Conservation (phyloP, 1,140 invertebrate species). For the Ladona fulva region DNA sequence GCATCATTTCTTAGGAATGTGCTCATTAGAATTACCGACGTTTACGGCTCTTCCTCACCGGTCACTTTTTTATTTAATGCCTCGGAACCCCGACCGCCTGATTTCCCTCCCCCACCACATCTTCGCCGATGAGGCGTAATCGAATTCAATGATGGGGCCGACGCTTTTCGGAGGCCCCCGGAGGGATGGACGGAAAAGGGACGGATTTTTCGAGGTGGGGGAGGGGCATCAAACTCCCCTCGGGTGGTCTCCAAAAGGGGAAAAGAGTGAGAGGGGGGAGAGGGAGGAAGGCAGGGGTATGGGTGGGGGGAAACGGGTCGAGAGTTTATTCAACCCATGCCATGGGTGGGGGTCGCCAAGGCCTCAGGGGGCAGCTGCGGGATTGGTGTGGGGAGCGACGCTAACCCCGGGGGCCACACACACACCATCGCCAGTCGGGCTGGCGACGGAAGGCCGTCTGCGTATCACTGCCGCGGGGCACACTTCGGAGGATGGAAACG, state of each 20-base stretch:
- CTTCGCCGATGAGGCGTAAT: not conserved
- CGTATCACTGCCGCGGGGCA: not conserved
- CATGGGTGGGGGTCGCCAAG: not conserved
- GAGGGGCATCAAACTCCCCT: not conserved
- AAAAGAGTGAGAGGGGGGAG: not conserved
- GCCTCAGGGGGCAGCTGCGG: not conserved
- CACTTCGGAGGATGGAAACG: not conserved
- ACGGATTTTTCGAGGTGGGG: not conserved
- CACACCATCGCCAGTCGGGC: not conserved
- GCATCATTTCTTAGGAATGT: not conserved
- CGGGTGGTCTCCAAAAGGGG: not conserved
- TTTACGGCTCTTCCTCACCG: not conserved
- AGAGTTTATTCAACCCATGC: slow-evolving; percentile 4
- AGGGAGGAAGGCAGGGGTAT: not conserved
- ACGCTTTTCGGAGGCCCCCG: not conserved
- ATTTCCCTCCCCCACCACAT: not conserved
- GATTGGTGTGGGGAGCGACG: not conserved
- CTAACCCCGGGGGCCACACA: not conserved
- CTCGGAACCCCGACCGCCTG: not conserved
- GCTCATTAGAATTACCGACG: slow-evolving; percentile 1
- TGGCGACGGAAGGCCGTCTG: slow-evolving; percentile 3
- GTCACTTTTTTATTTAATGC: not conserved
- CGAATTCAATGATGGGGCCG: slow-evolving; percentile 7
- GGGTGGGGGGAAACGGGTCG: not conserved
- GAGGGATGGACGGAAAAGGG: not conserved